A percentile compares a stretch with the other conserved stretches of the same genome.
phyloP scores from a whole-genome alignment of 2,113 vertebrate species.

The Oreochromis spilurus region DNA sequence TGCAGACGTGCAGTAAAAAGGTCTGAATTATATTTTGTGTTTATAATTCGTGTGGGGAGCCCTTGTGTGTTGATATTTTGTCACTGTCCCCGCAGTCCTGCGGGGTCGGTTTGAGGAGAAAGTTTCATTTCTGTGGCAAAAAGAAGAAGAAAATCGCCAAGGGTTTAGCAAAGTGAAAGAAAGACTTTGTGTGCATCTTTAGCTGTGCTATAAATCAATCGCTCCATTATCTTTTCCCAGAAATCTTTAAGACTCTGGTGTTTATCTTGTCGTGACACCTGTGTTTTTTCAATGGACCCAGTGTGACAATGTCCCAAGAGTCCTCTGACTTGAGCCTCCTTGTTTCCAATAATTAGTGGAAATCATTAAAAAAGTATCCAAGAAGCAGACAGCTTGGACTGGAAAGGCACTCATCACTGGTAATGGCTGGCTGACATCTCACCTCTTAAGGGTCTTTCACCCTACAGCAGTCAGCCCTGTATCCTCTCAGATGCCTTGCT shows the following conservation, averaged over 20 bases:
- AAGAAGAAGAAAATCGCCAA: not conserved
- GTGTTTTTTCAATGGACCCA: not conserved
- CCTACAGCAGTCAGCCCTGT: not conserved
- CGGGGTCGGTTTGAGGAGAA: not conserved
- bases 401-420: not conserved
- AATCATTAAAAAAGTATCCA: not conserved
- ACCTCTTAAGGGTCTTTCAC: not conserved
- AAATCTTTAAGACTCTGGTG: constrained; percentile 12
- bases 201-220: constrained; percentile 26
- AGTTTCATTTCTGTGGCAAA: not conserved
- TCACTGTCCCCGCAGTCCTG: not conserved
- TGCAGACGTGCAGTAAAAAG: not conserved
- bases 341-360: constrained; percentile 3
- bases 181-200: constrained; percentile 3
- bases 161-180: constrained; percentile 7
- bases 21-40: not conserved
- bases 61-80: not conserved
- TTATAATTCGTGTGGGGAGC: not conserved
- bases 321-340: not conserved
- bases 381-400: not conserved
- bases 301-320: not conserved
- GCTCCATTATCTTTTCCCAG: constrained; percentile 22
- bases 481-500: constrained; percentile 1
- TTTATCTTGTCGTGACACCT: constrained; percentile 39
- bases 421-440: not conserved